Evolutionary conservation across 2,888 invertebrate genomes (phyloP).

Genomic region (Lycophotia porphyrea): DNA sequence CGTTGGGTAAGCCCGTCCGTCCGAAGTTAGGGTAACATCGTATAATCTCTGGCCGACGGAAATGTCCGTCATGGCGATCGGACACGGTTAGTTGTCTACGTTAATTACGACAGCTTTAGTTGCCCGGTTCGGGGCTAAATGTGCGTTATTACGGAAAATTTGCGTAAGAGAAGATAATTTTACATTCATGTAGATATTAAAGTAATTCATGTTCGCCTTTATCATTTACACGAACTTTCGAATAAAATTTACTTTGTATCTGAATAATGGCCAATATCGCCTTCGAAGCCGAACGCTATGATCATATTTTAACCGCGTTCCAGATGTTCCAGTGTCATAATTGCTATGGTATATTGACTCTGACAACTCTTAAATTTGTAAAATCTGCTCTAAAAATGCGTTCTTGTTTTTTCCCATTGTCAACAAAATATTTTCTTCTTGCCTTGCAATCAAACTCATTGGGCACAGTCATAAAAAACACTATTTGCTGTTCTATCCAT

Average conservation of each 20-base stretch:
- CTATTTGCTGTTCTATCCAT: background rate
- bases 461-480: background rate
- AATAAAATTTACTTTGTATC: background rate
- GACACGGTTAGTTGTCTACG: constrained; percentile 58
- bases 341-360: background rate
- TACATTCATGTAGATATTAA: background rate
- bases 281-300: background rate
- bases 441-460: background rate
- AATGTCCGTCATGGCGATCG: constrained; percentile 61
- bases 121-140: constrained; percentile 26
- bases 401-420: background rate
- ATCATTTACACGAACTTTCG: background rate
- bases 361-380: background rate
- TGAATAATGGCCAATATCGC: background rate
- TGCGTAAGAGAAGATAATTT: background rate
- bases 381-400: background rate
- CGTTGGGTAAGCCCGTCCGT: constrained; percentile 35
- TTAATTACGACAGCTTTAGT: constrained; percentile 59
- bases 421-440: background rate
- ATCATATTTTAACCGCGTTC: background rate
- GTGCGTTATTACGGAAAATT: constrained; percentile 37
- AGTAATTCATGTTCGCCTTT: background rate
- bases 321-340: background rate
- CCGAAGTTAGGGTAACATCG: constrained; percentile 43
- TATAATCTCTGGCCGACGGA: constrained; percentile 56